phyloP scores from a whole-genome alignment of 2,113 vertebrate genomes.

The Chelonoidis abingdonii region DNA sequence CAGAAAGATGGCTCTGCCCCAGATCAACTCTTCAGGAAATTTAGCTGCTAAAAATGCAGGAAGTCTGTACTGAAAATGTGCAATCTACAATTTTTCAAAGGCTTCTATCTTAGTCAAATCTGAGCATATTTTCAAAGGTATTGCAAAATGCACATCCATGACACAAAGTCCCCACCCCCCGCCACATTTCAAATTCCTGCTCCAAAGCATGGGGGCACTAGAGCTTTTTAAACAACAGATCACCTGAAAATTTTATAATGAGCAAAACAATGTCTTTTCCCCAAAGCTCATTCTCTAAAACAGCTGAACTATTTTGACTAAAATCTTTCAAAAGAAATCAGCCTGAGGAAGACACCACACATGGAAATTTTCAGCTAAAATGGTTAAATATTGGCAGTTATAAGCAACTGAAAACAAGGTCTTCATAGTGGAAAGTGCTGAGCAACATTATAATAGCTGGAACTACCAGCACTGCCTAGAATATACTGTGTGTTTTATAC shows the following conservation, averaged over 20 bases:
- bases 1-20: not conserved
- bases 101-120: not conserved
- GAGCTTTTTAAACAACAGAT: not conserved
- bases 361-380: not conserved
- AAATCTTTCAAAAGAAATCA: not conserved
- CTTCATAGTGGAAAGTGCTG: not conserved
- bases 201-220: not conserved
- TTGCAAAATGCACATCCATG: not conserved
- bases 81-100: not conserved
- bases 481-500: not conserved
- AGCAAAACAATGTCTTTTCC: not conserved
- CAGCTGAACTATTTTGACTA: not conserved
- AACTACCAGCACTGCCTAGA: not conserved
- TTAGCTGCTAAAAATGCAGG: not conserved
- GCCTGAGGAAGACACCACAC: not conserved
- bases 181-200: not conserved
- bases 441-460: not conserved
- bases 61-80: not conserved
- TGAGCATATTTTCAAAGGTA: not conserved
- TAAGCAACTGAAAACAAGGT: not conserved
- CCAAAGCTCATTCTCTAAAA: not conserved
- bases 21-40: not conserved
- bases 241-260: not conserved
- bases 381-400: not conserved
- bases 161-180: not conserved